phyloP scores from a whole-genome alignment of 2,888 invertebrate genomes.

The Tenthredo livida region DNA sequence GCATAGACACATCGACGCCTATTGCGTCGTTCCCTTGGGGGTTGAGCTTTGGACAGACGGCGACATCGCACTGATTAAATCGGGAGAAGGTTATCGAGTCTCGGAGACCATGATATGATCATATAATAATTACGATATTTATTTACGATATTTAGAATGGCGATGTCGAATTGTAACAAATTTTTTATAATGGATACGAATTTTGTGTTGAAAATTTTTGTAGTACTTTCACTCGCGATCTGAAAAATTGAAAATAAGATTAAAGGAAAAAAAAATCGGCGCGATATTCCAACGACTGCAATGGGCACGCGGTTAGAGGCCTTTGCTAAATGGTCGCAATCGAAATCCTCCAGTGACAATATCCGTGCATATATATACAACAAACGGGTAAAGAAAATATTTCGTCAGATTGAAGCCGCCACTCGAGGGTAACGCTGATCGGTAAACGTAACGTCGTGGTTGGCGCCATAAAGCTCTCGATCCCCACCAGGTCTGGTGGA shows the following conservation, averaged over 20 bases:
- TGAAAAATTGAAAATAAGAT: too few species aligned
- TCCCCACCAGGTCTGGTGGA: neutral
- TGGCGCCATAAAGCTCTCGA: neutral
- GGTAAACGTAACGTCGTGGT: neutral
- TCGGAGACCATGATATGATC: neutral
- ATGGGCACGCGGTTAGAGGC: too few species aligned
- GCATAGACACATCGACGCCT: neutral
- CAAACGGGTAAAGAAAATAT: neutral
- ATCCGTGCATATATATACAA: neutral
- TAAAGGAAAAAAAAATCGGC: too few species aligned
- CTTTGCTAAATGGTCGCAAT: too few species aligned
- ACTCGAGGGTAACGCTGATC: conserved; percentile 1
- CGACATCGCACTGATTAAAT: neutral
- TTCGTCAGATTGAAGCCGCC: neutral
- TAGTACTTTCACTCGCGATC: too few species aligned
- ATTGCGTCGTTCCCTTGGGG: neutral
- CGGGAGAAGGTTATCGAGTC: neutral
- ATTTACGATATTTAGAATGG: too few species aligned
- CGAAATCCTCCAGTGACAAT: neutral
- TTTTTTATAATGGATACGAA: too few species aligned
- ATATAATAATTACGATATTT: too few species aligned
- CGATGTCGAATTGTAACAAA: too few species aligned
- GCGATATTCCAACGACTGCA: too few species aligned
- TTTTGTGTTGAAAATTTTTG: too few species aligned
- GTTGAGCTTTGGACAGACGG: neutral